Conservation (phyloP, 2,797 vertebrate species). For the Calcarius lapponicus region DNA sequence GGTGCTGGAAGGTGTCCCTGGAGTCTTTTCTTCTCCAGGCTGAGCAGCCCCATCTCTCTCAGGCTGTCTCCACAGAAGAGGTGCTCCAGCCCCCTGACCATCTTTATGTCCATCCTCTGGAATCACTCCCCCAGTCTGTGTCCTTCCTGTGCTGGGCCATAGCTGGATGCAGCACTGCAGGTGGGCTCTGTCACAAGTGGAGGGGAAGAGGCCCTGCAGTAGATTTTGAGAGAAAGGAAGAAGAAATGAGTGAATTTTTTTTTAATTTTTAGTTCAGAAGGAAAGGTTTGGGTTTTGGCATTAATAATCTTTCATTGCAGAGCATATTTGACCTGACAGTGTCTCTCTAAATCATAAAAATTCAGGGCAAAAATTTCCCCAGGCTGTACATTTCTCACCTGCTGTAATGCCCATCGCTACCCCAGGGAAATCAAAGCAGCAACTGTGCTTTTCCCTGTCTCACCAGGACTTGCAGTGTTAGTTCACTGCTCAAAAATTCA, state of each 20-base stretch:
- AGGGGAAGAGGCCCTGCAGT: not conserved
- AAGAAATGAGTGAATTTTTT: not conserved
- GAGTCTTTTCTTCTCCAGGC: not conserved
- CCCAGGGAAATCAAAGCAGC: not conserved
- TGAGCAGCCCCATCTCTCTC: not conserved
- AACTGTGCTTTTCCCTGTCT: not conserved
- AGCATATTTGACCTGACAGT: not conserved
- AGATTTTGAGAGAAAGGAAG: not conserved
- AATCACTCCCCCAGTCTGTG: rapidly evolving
- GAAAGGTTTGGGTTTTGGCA: not conserved
- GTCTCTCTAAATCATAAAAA: not conserved
- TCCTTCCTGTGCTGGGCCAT: not conserved
- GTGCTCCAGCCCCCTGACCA: not conserved
- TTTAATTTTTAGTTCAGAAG: not conserved
- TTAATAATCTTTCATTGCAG: not conserved
- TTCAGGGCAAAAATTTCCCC: not conserved
- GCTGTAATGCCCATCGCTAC: not conserved
- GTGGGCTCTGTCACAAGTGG: not conserved
- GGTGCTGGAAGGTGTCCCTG: not conserved
- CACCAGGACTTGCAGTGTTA: not conserved
- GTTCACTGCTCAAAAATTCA: not conserved
- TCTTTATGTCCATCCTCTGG: not conserved
- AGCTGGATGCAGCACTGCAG: not conserved
- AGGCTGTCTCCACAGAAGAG: not conserved
- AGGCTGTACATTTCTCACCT: not conserved